Conservation (phyloP, 2,797 vertebrate genomes). For the Eleutherodactylus coqui region DNA sequence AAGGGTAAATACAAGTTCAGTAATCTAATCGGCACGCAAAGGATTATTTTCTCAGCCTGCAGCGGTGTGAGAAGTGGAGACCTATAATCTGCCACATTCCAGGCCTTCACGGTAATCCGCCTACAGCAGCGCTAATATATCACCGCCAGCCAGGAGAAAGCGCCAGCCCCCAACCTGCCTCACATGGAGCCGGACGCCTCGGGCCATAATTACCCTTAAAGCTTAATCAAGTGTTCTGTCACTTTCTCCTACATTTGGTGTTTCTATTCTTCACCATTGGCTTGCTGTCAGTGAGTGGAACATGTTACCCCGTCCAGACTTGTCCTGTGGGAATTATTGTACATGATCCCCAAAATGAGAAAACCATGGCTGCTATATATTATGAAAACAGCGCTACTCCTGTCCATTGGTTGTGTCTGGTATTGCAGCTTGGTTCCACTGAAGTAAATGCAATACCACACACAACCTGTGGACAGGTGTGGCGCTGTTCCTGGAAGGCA, state of each 20-base stretch:
- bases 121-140: neutral
- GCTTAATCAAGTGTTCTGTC: neutral
- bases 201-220: too few species aligned
- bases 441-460: too few species aligned
- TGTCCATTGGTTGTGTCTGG: too few species aligned
- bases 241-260: too few species aligned
- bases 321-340: too few species aligned
- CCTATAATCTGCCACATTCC: conserved; percentile 50
- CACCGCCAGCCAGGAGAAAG: neutral
- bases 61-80: neutral
- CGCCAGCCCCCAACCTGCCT: neutral
- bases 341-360: too few species aligned
- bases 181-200: neutral
- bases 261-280: neutral
- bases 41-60: conserved; percentile 41
- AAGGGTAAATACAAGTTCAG: conserved; percentile 18
- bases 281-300: neutral
- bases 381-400: too few species aligned
- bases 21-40: conserved; percentile 20
- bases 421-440: too few species aligned
- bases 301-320: too few species aligned
- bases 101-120: neutral
- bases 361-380: too few species aligned
- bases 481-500: too few species aligned
- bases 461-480: too few species aligned